phyloP scores from a whole-genome alignment of 2,888 invertebrate genomes.

The Cosmia pyralina region DNA sequence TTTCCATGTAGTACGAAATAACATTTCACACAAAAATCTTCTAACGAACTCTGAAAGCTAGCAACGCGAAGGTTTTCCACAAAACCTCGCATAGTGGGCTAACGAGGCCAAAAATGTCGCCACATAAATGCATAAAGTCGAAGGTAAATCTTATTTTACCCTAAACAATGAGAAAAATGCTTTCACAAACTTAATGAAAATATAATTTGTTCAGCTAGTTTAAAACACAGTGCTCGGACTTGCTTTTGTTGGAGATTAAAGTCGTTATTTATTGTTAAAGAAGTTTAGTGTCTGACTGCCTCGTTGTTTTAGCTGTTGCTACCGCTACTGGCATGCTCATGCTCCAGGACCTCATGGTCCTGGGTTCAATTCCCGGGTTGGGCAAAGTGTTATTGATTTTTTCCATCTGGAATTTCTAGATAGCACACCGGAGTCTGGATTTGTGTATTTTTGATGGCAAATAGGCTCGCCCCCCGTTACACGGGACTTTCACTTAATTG shows the following conservation, averaged over 20 bases:
- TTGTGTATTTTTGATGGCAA: no score
- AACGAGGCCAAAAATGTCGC: conserved; percentile 51
- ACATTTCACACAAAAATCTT: conserved; percentile 32
- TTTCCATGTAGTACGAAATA: conserved; percentile 17
- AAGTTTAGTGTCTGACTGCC: conserved; percentile 1
- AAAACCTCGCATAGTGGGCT: conserved; percentile 27
- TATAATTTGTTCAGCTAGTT: conserved; percentile 69
- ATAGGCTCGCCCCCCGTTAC: no score
- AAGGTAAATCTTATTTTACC: conserved; percentile 69
- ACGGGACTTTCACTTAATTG: no score
- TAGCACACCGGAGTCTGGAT: no score
- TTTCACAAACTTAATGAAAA: conserved; percentile 64
- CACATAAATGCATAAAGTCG: conserved; percentile 62
- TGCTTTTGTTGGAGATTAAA: conserved; percentile 24
- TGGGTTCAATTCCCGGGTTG: no score
- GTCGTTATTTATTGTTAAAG: conserved; percentile 25
- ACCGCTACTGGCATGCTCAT: no score
- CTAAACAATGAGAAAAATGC: conserved; percentile 70
- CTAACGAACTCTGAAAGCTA: conserved; percentile 36
- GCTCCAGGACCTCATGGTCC: no score
- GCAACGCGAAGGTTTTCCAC: conserved; percentile 30
- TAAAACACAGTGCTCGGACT: conserved; percentile 14
- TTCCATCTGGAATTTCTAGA: no score
- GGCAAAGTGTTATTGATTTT: no score
- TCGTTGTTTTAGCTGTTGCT: no score